Conservation (phyloP, 1,140 invertebrate genomes). For the Drosophila mayri region DNA sequence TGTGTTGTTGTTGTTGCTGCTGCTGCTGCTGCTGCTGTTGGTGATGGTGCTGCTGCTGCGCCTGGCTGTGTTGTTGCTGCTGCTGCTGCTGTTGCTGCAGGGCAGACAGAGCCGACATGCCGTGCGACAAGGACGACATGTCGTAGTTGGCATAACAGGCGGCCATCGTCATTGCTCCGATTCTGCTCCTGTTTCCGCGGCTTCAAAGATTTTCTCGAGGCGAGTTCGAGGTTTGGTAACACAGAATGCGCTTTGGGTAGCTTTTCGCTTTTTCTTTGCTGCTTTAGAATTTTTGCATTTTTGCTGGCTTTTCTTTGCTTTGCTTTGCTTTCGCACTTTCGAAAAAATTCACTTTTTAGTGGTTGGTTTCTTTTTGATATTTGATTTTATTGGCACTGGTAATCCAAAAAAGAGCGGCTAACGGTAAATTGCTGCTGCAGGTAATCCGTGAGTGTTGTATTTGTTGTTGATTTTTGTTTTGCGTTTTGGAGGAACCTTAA, state of each 20-base stretch:
- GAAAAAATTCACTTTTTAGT: slow-evolving; percentile 53
- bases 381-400: slow-evolving; percentile 76
- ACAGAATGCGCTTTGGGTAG: slow-evolving; percentile 58
- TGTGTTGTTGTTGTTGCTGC: slow-evolving; percentile 73
- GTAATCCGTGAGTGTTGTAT: slow-evolving; percentile 64
- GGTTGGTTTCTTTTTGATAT: slow-evolving; percentile 24
- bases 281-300: slow-evolving; percentile 63
- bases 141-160: slow-evolving; percentile 85
- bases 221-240: slow-evolving; percentile 37
- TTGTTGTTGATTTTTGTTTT: slow-evolving; percentile 31
- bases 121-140: slow-evolving; percentile 75
- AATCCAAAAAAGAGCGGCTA: slow-evolving; percentile 78
- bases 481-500: slow-evolving; percentile 79
- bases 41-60: slow-evolving; percentile 64
- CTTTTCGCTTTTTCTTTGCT: slow-evolving; percentile 39
- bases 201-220: slow-evolving; percentile 24
- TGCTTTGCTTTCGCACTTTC: slow-evolving; percentile 51
- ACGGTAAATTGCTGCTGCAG: slow-evolving; percentile 64
- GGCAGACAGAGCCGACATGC: slow-evolving; percentile 59
- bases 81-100: slow-evolving; percentile 62
- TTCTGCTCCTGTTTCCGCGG: slow-evolving; percentile 17
- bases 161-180: slow-evolving; percentile 82
- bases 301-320: slow-evolving; percentile 27
- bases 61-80: slow-evolving; percentile 57
- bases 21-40: slow-evolving; percentile 61